phyloP scores from a whole-genome alignment of 1,140 invertebrate species.

The Bilobella aurantiaca region DNA sequence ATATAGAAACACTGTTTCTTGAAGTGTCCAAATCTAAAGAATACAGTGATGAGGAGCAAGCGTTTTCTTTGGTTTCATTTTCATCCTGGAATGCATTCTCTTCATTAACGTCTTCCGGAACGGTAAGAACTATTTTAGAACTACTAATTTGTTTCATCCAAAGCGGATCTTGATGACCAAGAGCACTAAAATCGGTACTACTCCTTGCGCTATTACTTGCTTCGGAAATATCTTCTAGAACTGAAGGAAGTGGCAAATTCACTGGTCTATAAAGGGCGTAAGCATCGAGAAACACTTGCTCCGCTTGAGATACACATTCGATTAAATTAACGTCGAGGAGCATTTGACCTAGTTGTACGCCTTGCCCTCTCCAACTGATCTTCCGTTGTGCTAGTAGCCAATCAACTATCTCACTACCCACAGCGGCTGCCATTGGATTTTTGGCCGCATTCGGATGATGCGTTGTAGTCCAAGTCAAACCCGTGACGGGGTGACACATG shows the following conservation, averaged over 20 bases:
- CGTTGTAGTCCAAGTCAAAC: conserved; percentile 52
- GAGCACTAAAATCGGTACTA: conserved; percentile 21
- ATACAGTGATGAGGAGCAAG: conserved; percentile 54
- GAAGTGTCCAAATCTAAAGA: conserved; percentile 56
- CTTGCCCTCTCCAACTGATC: conserved; percentile 59
- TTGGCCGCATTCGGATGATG: conserved; percentile 53
- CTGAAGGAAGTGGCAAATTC: conserved; percentile 32
- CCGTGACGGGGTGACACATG: conserved; percentile 51
- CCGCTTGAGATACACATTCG: conserved; percentile 53
- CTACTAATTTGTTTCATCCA: conserved; percentile 58
- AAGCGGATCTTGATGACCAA: conserved; percentile 49
- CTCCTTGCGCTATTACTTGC: conserved; percentile 11
- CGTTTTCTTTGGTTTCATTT: too few relatives aligned
- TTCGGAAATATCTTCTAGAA: conserved; percentile 14
- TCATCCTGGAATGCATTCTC: too few relatives aligned
- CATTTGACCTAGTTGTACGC: conserved; percentile 65
- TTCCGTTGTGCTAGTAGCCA: conserved; percentile 64
- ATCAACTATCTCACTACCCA: conserved; percentile 61
- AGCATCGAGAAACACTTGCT: conserved; percentile 48
- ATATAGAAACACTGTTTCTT: conserved; percentile 49
- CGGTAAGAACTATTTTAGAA: too few relatives aligned
- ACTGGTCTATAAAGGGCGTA: conserved; percentile 49
- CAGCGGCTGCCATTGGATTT: conserved; percentile 56
- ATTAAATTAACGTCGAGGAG: conserved; percentile 66
- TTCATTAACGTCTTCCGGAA: too few relatives aligned